phyloP scores from a whole-genome alignment of 2,888 invertebrate species.

The Dynastes grantii region DNA sequence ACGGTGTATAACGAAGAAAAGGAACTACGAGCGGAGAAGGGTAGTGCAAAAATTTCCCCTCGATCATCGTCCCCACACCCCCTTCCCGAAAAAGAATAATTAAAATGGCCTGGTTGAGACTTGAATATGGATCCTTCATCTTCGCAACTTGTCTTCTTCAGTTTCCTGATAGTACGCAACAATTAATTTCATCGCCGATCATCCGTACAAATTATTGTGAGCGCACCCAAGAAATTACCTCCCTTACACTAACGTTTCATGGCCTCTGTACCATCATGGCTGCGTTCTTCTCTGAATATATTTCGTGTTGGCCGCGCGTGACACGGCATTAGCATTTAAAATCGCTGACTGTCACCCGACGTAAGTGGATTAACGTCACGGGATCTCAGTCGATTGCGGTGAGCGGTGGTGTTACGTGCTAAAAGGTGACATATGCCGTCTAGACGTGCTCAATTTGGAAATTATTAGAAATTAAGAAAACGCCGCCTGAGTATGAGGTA shows the following conservation, averaged over 20 bases:
- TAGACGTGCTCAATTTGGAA: conserved; percentile 47
- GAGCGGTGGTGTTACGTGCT: conserved; percentile 11
- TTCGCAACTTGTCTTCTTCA: conserved; percentile 31
- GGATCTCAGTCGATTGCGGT: conserved; percentile 27
- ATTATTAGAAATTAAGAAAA: conserved; percentile 47
- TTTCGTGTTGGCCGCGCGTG: conserved; percentile 21
- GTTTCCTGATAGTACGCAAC: background rate
- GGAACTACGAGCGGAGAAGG: background rate
- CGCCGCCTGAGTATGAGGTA: conserved; percentile 23
- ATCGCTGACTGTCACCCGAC: conserved; percentile 47
- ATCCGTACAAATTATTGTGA: conserved; percentile 23
- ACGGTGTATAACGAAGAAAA: conserved; percentile 19
- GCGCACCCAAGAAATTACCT: background rate
- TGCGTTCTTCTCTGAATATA: conserved; percentile 4
- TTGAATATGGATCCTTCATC: conserved; percentile 53
- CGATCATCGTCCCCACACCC: background rate
- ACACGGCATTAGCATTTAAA: conserved; percentile 51
- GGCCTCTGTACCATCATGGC: background rate
- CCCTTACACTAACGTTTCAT: background rate
- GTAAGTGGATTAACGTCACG: conserved; percentile 49
- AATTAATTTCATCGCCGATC: conserved; percentile 35
- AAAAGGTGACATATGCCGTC: conserved; percentile 39
- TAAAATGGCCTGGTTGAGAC: conserved; percentile 56
- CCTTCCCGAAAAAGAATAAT: conserved; percentile 54
- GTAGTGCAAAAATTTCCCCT: background rate